phyloP scores from a whole-genome alignment of 2,113 vertebrate species.

The Narcine bancroftii region DNA sequence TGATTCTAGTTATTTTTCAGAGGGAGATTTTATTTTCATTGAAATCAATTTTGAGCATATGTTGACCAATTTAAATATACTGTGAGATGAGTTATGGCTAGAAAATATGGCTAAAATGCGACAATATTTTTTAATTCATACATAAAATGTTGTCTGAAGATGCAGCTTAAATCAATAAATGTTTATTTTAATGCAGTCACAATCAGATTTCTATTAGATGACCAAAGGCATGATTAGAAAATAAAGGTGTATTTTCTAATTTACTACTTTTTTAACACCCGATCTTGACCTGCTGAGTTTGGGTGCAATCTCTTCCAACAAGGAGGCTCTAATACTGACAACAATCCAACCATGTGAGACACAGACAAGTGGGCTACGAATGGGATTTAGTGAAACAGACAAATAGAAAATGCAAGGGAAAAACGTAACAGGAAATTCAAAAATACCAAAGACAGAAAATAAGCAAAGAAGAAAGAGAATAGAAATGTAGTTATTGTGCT shows the following conservation, averaged over 20 bases:
- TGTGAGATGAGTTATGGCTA: too few relatives aligned
- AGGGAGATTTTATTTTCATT: background rate
- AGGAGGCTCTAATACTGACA: background rate
- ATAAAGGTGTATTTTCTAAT: background rate
- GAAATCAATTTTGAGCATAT: background rate
- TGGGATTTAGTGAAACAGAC: background rate
- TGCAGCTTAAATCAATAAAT: conserved; percentile 4
- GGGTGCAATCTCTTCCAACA: background rate
- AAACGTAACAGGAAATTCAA: background rate
- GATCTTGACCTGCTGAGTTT: background rate
- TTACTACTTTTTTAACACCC: background rate
- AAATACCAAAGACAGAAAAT: background rate
- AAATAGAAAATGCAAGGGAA: background rate
- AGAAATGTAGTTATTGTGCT: background rate
- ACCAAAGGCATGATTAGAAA: background rate
- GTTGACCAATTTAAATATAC: background rate
- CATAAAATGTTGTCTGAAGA: background rate
- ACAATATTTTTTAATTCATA: too few relatives aligned
- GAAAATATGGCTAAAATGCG: too few relatives aligned
- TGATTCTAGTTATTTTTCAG: background rate
- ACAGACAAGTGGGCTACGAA: background rate
- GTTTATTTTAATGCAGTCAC: conserved; percentile 9
- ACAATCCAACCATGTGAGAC: background rate
- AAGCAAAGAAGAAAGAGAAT: background rate
- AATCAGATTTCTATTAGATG: background rate